These are phyloP conservation scores for Aspidoscelis tigris DNA, from an alignment of 2,113 vertebrate genomes.

Conservation along the genomic window DNA sequence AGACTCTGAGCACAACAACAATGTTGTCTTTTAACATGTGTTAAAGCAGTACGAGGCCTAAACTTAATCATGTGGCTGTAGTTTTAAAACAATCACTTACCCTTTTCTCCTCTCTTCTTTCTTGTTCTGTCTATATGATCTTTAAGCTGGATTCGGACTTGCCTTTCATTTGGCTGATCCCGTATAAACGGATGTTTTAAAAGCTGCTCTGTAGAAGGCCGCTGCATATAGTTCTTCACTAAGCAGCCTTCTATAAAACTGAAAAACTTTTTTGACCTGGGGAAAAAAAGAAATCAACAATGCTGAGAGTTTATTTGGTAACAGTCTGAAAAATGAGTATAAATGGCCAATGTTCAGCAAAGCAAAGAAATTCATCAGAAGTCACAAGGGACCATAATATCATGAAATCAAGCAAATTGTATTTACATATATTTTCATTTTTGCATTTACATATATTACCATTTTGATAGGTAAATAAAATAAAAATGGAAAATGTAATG, in stretches of 20 bases:
- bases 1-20: background rate
- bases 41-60: background rate
- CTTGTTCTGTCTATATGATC: conserved; percentile 98
- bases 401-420: background rate
- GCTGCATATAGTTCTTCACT: conserved; percentile 98
- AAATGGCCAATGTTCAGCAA: conserved; percentile 23
- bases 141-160: conserved; percentile 98
- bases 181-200: conserved; percentile 97
- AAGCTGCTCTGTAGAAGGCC: conserved; percentile 95
- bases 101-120: conserved; percentile 99
- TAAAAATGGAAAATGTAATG: too few species aligned
- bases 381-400: background rate
- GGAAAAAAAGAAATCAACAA: background rate
- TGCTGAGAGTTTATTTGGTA: background rate
- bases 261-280: conserved; percentile 98
- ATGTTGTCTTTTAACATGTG: background rate
- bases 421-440: background rate
- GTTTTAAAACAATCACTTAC: conserved; percentile 70
- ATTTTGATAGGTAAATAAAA: background rate
- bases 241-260: conserved; percentile 98
- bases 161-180: conserved; percentile 97
- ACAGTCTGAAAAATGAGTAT: conserved; percentile 18
- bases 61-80: conserved; percentile 1
- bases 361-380: background rate
- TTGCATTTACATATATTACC: background rate